A percentile compares a stretch with the other conserved stretches of the same genome.
phyloP scores from a whole-genome alignment of 2,113 vertebrate species.

The Bujurquina vittata region DNA sequence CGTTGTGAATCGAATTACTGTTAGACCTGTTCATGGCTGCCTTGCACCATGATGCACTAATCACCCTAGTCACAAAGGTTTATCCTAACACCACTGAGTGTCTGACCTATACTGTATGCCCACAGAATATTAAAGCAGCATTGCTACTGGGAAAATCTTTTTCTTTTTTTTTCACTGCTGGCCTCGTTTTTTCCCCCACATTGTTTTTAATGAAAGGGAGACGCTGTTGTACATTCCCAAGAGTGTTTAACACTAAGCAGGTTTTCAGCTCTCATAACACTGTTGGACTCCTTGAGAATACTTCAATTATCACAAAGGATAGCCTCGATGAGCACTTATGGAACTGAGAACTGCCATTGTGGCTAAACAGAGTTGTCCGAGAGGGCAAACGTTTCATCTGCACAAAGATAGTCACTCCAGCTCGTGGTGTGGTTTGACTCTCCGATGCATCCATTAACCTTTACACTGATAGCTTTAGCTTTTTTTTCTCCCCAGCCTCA shows the following conservation, averaged over 20 bases:
- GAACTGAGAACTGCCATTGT: conserved; percentile 5
- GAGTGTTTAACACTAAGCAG: conserved; percentile 17
- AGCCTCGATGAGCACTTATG: neutral
- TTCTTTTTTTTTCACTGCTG: neutral
- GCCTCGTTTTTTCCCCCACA: neutral
- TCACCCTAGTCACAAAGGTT: conserved; percentile 13
- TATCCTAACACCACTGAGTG: neutral
- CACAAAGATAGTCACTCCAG: conserved; percentile 11
- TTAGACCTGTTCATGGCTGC: conserved; percentile 7
- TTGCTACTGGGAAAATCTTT: conserved; percentile 15
- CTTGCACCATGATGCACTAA: conserved; percentile 10
- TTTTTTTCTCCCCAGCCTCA: conserved; percentile 31
- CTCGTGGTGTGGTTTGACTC: neutral
- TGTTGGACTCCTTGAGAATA: neutral
- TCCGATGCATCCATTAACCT: conserved; percentile 36
- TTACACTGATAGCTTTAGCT: conserved; percentile 26
- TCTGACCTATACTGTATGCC: neutral
- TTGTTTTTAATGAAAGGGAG: conserved; percentile 32
- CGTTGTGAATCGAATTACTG: conserved; percentile 7
- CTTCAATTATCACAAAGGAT: conserved; percentile 19
- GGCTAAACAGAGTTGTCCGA: neutral
- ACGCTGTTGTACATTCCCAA: conserved; percentile 3
- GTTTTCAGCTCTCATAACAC: conserved; percentile 19
- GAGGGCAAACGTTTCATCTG: conserved; percentile 4
- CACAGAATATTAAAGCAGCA: neutral